Evolutionary conservation across 2,888 invertebrate genomes (phyloP), one percentile per base, ranked within the genome.

Genomic region (Eupeodes luniger): DNA sequence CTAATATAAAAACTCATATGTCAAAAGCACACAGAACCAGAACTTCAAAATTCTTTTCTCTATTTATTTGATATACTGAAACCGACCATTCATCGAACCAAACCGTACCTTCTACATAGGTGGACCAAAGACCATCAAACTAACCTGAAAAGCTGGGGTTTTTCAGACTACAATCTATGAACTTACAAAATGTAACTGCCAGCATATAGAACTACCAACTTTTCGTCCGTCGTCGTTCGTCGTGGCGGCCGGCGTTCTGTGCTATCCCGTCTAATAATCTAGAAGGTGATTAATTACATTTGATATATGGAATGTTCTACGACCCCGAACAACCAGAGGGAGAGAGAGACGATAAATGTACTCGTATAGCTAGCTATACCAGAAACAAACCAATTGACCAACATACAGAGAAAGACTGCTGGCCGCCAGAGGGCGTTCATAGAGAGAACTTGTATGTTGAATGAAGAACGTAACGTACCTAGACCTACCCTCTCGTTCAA

Each of bases 221-320:
- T 11, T 5, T 27, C 27, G 27, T 34, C 7, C 9, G 59, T 12
- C 40, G 40, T 9, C 40, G 40, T 5, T 9, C 40, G 40, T 40
- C 40, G 40, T 0, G 0, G 40, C 40, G 40, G 6, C 40, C 6
- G 6, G 4, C 10, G 11, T 12, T 11, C 47, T 47, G 51, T 44
- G 61, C 66, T 85, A 81, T 78, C 72, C 77, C 77, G 55, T 81
- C 77, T 85, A 81, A 81, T 78, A 85, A 85, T 85, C 85, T 76
- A 81, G 76, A 85, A 81, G 77, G 85, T 85, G 81, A 85, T 85
- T 81, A 85, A 85, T 85, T 81, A 74, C 81, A 67, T 85, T 85
- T 78, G 85, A 81, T 78, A 78, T 77, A 85, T 67, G 76, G 76
- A 12, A 61, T 69, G 72, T 49, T 40, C 19, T 49, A 27, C 53